These are phyloP conservation scores for Orgyia antiqua DNA, from an alignment of 2,888 invertebrate genomes.

Conservation along the genomic window DNA sequence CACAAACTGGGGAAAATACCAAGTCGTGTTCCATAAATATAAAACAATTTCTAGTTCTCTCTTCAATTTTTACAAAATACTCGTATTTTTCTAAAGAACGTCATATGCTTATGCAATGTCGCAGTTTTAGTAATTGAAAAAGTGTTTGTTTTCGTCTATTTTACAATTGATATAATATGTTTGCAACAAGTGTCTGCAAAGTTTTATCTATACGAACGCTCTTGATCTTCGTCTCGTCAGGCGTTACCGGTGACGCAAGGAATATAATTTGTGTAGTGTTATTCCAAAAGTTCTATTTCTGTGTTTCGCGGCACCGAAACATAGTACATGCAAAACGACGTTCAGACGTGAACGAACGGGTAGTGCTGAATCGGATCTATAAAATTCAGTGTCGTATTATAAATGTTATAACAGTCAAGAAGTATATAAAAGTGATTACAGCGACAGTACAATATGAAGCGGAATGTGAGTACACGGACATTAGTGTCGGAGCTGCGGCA, in stretches of 20 bases:
- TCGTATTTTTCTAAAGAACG: no score
- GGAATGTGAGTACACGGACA: conserved; percentile 62
- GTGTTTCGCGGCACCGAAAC: conserved; percentile 56
- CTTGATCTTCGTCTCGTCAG: conserved; percentile 66
- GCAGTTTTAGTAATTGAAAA: no score
- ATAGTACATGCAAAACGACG: conserved; percentile 43
- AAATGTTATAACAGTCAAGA: conserved; percentile 26
- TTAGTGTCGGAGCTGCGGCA: conserved; percentile 18
- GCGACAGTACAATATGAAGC: conserved; percentile 59
- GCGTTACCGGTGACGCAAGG: conserved; percentile 60
- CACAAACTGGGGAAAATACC: no score
- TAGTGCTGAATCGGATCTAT: conserved; percentile 48
- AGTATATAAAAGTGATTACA: conserved; percentile 23
- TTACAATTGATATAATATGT: conserved; percentile 1
- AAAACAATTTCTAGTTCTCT: no score
- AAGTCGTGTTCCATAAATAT: no score
- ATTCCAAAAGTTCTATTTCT: conserved; percentile 76
- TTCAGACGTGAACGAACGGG: conserved; percentile 51
- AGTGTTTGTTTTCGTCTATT: no score
- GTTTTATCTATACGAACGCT: conserved; percentile 34
- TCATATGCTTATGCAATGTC: no score
- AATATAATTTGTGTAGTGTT: conserved; percentile 71
- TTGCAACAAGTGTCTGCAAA: conserved; percentile 13
- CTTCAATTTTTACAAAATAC: no score
- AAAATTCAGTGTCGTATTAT: conserved; percentile 41